These are phyloP conservation scores for Macaria liturata DNA, from an alignment of 2,888 invertebrate species.

Conservation along the genomic window DNA sequence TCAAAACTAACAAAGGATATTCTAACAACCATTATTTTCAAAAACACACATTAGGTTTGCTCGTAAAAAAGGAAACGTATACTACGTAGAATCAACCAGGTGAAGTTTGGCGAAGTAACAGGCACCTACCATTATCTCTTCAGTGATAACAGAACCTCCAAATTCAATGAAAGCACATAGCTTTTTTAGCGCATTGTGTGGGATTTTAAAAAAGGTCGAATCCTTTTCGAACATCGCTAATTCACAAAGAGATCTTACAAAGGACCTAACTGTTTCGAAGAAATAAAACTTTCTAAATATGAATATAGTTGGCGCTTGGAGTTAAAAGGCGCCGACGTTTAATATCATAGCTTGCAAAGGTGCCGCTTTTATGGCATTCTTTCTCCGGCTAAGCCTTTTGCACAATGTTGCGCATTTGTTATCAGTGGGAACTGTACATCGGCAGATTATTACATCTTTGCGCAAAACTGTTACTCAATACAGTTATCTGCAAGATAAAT, in stretches of 20 bases:
- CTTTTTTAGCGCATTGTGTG: conserved; percentile 30
- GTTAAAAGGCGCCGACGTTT: conserved; percentile 67
- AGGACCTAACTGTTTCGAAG: conserved; percentile 60
- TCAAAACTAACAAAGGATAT: no score
- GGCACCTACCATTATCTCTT: no score
- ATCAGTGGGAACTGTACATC: conserved; percentile 48
- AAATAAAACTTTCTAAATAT: conserved; percentile 71
- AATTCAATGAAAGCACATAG: conserved; percentile 22
- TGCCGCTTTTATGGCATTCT: conserved; percentile 63
- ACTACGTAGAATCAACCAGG: no score
- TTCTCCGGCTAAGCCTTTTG: conserved; percentile 62
- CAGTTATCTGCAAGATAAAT: conserved; percentile 30
- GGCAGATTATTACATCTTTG: conserved; percentile 45
- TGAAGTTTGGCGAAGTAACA: no score
- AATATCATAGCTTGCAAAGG: conserved; percentile 64
- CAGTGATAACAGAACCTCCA: conserved; percentile 23
- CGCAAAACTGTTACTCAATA: conserved; percentile 39
- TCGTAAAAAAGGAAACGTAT: no score
- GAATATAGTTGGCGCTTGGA: conserved; percentile 55
- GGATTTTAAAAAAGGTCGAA: conserved; percentile 29
- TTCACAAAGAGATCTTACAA: conserved; percentile 37
- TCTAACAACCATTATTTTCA: no score
- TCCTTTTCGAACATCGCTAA: conserved; percentile 44
- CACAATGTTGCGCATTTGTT: conserved; percentile 56
- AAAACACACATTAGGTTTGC: no score